Conservation (phyloP, 2,888 invertebrate genomes). For the Steinernema carpocapsae region DNA sequence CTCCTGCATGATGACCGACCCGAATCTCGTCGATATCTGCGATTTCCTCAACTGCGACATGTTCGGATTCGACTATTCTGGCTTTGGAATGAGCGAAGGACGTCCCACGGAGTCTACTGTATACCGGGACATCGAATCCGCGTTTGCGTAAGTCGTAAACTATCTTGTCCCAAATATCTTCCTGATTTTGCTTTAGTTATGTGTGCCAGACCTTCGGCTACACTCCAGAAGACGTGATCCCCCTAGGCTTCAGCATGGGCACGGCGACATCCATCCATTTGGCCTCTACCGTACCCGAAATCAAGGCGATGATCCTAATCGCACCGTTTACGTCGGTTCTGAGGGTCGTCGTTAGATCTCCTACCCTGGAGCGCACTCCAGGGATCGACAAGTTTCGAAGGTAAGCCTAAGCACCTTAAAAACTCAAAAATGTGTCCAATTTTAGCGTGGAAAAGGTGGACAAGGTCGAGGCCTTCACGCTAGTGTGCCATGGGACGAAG, state of each 20-base stretch:
- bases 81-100: conserved; percentile 53
- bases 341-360: conserved; percentile 42
- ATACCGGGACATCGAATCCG: conserved; percentile 47
- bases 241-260: conserved; percentile 48
- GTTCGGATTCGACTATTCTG: conserved; percentile 53
- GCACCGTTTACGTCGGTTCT: conserved; percentile 56
- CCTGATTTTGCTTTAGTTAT: conserved; percentile 36
- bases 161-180: not conserved
- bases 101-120: conserved; percentile 45
- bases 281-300: conserved; percentile 36
- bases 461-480: conserved; percentile 46
- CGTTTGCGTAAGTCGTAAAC: conserved; percentile 39
- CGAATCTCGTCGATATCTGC: conserved; percentile 54
- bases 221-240: conserved; percentile 45
- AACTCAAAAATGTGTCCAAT: not conserved
- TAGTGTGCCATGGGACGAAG: conserved; percentile 52
- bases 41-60: conserved; percentile 54
- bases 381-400: conserved; percentile 35
- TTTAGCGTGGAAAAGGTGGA: conserved; percentile 47
- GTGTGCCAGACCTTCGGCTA: conserved; percentile 47
- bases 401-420: not conserved
- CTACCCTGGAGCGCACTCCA: conserved; percentile 36
- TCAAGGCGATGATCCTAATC: conserved; percentile 50
- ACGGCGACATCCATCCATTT: conserved; percentile 4
- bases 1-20: conserved; percentile 54